Conservation (phyloP, 2,888 invertebrate species). For the Bellardia pandia region DNA sequence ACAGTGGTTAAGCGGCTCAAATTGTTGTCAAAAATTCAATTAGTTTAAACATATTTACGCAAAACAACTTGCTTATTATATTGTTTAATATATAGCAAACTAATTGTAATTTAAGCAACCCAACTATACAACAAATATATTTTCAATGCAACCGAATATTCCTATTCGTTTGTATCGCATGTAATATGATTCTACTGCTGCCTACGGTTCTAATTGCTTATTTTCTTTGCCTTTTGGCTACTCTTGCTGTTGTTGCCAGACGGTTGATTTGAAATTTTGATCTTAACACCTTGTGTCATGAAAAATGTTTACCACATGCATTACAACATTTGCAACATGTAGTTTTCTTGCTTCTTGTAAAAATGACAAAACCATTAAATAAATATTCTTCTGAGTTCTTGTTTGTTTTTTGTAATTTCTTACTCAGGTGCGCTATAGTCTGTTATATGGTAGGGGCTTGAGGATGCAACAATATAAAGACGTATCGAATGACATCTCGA, state of each 20-base stretch:
- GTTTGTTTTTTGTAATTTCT: not conserved
- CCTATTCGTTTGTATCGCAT: slow-evolving; percentile 4
- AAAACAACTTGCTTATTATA: no score
- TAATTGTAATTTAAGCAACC: no score
- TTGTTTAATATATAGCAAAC: no score
- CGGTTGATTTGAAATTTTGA: slow-evolving; percentile 57
- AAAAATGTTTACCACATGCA: slow-evolving; percentile 74
- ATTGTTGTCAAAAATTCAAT: no score
- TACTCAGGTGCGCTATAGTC: not conserved
- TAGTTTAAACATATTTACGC: no score
- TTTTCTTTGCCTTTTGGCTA: slow-evolving; percentile 1
- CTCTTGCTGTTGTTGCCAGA: slow-evolving; percentile 15
- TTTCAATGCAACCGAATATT: not conserved
- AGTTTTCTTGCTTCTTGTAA: slow-evolving; percentile 65
- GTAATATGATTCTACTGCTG: not conserved
- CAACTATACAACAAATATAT: no score
- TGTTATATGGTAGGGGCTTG: not conserved
- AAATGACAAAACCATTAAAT: slow-evolving; percentile 60
- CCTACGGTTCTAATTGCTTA: slow-evolving; percentile 26
- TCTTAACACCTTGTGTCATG: slow-evolving; percentile 70
- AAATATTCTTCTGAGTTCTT: slow-evolving; percentile 28
- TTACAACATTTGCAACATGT: slow-evolving; percentile 74
- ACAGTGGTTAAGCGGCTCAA: no score
- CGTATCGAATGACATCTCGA: no score
- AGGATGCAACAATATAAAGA: no score